Base-by-base conservation (phyloP, 2,797 vertebrate genomes). In the Aeoliscus strigatus region DNA sequence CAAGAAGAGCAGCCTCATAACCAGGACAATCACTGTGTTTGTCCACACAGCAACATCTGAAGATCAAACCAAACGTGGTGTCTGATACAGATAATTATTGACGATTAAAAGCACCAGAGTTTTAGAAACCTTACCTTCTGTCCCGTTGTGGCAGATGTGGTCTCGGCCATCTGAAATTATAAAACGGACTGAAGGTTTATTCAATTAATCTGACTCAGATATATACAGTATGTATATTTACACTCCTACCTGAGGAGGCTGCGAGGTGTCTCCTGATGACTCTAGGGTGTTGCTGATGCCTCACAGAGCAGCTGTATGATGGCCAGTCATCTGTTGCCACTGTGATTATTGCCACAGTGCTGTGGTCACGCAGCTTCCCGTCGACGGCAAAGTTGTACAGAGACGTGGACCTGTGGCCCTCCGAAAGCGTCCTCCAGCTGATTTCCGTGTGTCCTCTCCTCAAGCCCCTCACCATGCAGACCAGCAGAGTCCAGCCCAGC, bases 391-490 rank as follows among this genome's bases (percentile, higher is more conserved):
- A 0, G 16, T 51, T 82, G 60, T 73, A 57, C 5, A 60, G 34
- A 3, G 31, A 14, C 6, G 28, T 30, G 8, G 46, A 14, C 10
- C 30, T 7, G 35, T 35, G 27, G 27, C 35, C 51, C 8, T 73
- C 31, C 12, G 77, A 74, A 2, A 64, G 53, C 7, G 79, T 85
- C 40, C 64, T 80, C 87, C 87, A 90, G 36, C 45, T 73, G 43
- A 89, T 75, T 47, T 85, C 74, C 28, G 86, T 50, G 31, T 71
- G 73, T 1, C 77, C 78, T 48, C 76, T 75, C 30, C 74, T 63
- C 33, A 86, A 58, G 61, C 88, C 83, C 35, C 75, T 80, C 39
- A 89, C 75, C 68, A 90, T 54, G 54, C 89, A 90, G 36, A 89
- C 61, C 57, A 90, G 67, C 46, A 90, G 50, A 1, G 85, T 88